These are phyloP conservation scores for Myrmophylax atrothorax DNA, from an alignment of 2,113 vertebrate genomes.

Conservation along the genomic window DNA sequence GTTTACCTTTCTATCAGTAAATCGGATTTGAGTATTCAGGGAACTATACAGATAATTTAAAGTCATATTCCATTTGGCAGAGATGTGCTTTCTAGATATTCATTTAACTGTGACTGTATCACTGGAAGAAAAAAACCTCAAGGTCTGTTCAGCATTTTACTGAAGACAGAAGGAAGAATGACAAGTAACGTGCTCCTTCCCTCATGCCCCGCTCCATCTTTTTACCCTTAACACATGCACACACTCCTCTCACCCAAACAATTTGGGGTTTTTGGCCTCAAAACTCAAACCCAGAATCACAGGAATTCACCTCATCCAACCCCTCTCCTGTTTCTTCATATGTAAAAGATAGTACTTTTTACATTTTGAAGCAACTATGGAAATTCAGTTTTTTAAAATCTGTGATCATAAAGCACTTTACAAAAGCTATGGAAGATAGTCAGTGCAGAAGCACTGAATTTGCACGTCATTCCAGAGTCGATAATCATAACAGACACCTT, in stretches of 20 bases:
- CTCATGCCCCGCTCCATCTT: neutral
- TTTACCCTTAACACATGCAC: neutral
- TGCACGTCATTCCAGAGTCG: neutral
- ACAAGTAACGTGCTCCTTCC: neutral
- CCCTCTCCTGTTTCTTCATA: neutral
- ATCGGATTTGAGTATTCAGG: neutral
- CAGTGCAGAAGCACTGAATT: neutral
- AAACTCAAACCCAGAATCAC: neutral
- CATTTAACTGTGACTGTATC: fast-evolving
- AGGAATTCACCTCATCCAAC: neutral
- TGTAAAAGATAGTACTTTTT: neutral
- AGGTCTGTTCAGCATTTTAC: neutral
- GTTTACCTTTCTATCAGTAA: neutral
- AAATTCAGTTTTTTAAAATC: neutral
- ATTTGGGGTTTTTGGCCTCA: neutral
- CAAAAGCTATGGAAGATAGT: neutral
- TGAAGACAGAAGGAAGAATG: neutral
- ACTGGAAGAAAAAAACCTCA: neutral
- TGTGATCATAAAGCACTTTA: neutral
- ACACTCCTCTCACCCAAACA: neutral
- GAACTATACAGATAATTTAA: neutral
- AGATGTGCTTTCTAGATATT: neutral
- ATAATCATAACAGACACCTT: neutral
- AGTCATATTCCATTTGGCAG: neutral
- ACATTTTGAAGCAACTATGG: neutral